These are phyloP conservation scores for Plectropomus leopardus DNA, from an alignment of 2,113 vertebrate species.

Conservation along the genomic window DNA sequence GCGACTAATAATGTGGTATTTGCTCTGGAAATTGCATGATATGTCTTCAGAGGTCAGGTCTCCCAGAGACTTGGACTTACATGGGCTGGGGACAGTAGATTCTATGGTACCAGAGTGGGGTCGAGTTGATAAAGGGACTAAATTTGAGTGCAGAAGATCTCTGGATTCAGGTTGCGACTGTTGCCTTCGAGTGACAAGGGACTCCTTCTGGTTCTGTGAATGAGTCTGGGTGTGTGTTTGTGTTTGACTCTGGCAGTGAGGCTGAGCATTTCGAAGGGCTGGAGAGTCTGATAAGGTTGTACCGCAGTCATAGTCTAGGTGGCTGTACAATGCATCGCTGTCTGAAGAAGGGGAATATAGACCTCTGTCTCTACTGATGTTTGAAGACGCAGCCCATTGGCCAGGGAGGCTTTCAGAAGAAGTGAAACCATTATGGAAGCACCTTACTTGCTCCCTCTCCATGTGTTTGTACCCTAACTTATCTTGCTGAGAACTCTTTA, in stretches of 20 bases:
- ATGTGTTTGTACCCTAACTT: conserved; percentile 25
- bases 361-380: conserved; percentile 49
- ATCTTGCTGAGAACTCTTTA: conserved; percentile 47
- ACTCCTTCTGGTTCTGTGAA: conserved; percentile 42
- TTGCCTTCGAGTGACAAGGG: conserved; percentile 3
- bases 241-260: conserved; percentile 51
- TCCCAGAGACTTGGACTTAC: conserved; percentile 97
- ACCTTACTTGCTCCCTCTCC: conserved; percentile 41
- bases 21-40: conserved; percentile 96
- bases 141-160: conserved; percentile 37
- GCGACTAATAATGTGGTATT: conserved; percentile 95
- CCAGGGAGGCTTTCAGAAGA: conserved; percentile 66
- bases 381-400: conserved; percentile 39
- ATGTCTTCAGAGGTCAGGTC: conserved; percentile 98
- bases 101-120: conserved; percentile 40
- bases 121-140: conserved; percentile 36
- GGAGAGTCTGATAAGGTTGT: conserved; percentile 49
- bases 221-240: conserved; percentile 35
- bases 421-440: conserved; percentile 65
- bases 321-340: conserved; percentile 61
- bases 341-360: conserved; percentile 63
- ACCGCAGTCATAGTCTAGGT: conserved; percentile 54
- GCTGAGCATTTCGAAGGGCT: conserved; percentile 49
- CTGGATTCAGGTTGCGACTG: conserved; percentile 39
- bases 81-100: conserved; percentile 83